Conservation (phyloP, 2,888 invertebrate species). For the Neoascia interrupta region DNA sequence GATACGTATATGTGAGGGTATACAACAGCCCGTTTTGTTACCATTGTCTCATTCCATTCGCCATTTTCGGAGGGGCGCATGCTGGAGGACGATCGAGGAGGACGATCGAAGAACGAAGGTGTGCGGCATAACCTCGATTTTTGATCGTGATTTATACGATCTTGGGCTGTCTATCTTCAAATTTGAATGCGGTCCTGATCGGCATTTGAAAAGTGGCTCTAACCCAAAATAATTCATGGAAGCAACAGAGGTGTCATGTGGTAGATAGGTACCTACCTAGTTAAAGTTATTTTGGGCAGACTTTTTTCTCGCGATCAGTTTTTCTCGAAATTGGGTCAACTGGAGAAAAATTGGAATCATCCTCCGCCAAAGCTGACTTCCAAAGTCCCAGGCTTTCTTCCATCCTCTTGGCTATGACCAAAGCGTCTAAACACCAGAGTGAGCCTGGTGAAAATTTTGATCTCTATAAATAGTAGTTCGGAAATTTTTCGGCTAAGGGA, state of each 20-base stretch:
- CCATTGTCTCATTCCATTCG: conserved; percentile 63
- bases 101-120: conserved; percentile 1
- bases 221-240: too few species aligned
- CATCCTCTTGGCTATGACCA: conserved; percentile 4
- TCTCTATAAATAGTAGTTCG: conserved; percentile 48
- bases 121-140: conserved; percentile 59
- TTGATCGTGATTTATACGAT: conserved; percentile 65
- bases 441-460: conserved; percentile 19
- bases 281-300: too few species aligned
- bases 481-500: conserved; percentile 41
- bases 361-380: too few species aligned
- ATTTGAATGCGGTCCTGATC: too few species aligned
- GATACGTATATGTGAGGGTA: conserved; percentile 34
- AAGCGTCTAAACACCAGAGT: neutral
- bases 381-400: neutral
- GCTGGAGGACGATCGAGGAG: neutral
- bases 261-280: too few species aligned
- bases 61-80: conserved; percentile 52
- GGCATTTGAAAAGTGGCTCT: too few species aligned
- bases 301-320: too few species aligned
- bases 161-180: neutral
- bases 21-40: conserved; percentile 20
- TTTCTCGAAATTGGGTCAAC: too few species aligned
- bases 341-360: too few species aligned
- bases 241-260: too few species aligned